Conservation (phyloP, 1,140 invertebrate genomes). For the Paraescarpia echinospica region DNA sequence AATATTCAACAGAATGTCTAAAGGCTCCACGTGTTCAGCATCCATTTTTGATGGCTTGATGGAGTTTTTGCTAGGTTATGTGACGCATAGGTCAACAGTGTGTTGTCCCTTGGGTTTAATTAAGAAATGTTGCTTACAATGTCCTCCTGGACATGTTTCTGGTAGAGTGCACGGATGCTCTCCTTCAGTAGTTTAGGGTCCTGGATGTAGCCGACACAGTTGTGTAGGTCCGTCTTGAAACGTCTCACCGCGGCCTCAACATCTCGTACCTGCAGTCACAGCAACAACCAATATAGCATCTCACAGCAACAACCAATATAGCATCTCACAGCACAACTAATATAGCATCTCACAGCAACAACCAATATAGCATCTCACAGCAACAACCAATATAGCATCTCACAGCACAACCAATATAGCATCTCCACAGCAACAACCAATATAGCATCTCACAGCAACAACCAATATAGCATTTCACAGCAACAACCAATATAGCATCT, state of each 20-base stretch:
- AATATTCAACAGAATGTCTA: too few relatives aligned
- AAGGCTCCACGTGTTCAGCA: too few relatives aligned
- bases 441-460: constrained; percentile 19
- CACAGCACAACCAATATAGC: too few relatives aligned
- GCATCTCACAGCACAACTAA: constrained; percentile 10
- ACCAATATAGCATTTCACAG: too few relatives aligned
- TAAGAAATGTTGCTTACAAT: constrained; percentile 49
- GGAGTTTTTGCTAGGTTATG: too few relatives aligned
- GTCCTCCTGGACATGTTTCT: constrained; percentile 69
- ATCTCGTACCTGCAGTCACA: constrained; percentile 54
- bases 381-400: constrained; percentile 30
- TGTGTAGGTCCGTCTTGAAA: constrained; percentile 78
- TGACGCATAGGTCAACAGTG: too few relatives aligned
- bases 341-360: neutral
- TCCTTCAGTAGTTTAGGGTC: constrained; percentile 75
- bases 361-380: constrained; percentile 30
- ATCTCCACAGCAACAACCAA: constrained; percentile 29
- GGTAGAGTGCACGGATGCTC: constrained; percentile 75
- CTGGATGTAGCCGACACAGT: constrained; percentile 74
- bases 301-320: constrained; percentile 29
- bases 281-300: constrained; percentile 30
- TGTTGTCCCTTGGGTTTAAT: neutral
- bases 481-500: constrained; percentile 30
- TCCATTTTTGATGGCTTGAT: too few relatives aligned
- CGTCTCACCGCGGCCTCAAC: constrained; percentile 70